Percentiles rank a stretch among this genome's conserved stretches.
Evolutionary conservation across 2,113 vertebrate genomes (phyloP).

Genomic region (Takifugu flavidus): DNA sequence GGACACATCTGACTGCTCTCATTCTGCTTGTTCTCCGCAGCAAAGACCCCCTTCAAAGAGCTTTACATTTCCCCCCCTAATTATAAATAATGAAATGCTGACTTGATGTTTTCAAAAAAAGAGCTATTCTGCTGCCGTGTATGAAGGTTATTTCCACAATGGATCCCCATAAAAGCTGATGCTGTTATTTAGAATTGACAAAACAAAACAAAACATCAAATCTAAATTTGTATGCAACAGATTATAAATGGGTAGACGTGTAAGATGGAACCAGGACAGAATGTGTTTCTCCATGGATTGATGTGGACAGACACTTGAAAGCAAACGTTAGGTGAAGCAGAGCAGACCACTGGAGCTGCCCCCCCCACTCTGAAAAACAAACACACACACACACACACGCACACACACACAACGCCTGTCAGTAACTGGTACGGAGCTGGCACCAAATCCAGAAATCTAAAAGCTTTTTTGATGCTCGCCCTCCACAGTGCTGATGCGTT

Average conservation of each 20-base stretch:
- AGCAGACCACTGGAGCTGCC: conserved; percentile 32
- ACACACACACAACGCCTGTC: conserved; percentile 38
- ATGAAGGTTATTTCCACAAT: too few species aligned
- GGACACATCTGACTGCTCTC: conserved; percentile 13
- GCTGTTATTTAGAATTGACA: too few species aligned
- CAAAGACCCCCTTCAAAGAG: background rate
- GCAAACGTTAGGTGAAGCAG: conserved; percentile 15
- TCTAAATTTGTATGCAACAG: too few species aligned
- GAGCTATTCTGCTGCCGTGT: too few species aligned
- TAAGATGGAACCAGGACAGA: conserved; percentile 1
- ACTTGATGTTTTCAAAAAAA: background rate
- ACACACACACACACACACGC: conserved; percentile 9
- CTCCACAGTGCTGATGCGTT: background rate
- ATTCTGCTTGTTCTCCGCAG: background rate
- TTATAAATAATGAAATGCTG: background rate
- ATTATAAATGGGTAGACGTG: too few species aligned
- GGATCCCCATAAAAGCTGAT: too few species aligned
- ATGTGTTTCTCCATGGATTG: conserved; percentile 26
- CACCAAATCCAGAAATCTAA: conserved; percentile 18
- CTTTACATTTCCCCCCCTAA: background rate
- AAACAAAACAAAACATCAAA: too few species aligned
- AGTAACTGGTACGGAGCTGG: conserved; percentile 40
- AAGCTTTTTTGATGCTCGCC: background rate
- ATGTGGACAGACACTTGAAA: conserved; percentile 18
- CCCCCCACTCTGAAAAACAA: conserved; percentile 50